A percentile compares a stretch with the other conserved stretches of the same genome.
phyloP scores from a whole-genome alignment of 2,797 vertebrate genomes.

The Chrosomus eos region DNA sequence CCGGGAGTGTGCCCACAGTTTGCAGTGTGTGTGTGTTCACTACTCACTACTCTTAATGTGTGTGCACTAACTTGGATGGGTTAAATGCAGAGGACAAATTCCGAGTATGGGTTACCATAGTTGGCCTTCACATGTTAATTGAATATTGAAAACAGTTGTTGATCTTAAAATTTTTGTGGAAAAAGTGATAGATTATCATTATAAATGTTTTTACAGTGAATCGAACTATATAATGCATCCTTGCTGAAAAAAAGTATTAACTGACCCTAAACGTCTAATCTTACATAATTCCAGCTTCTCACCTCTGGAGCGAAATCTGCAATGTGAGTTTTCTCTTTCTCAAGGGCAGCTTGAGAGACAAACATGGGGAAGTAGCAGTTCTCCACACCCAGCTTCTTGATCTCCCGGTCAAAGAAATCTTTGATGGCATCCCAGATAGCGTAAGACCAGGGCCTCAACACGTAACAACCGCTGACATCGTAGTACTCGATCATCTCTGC shows the following conservation, averaged over 20 bases:
- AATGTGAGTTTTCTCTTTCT: conserved; percentile 93
- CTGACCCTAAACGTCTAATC: neutral
- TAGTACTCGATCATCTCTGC: conserved; percentile 99
- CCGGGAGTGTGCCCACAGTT: no score
- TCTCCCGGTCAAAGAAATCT: conserved; percentile 92
- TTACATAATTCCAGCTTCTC: conserved; percentile 39
- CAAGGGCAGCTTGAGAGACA: conserved; percentile 93
- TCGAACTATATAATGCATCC: neutral
- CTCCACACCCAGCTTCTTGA: conserved; percentile 96
- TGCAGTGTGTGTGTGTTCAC: no score
- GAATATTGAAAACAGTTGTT: neutral
- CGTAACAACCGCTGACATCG: conserved; percentile 96
- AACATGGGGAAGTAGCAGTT: conserved; percentile 99
- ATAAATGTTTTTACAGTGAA: neutral
- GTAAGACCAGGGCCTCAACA: conserved; percentile 94
- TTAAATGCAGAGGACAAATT: no score
- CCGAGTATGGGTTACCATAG: no score
- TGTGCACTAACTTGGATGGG: no score
- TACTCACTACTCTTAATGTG: no score
- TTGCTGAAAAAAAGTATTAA: neutral
- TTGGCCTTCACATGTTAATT: no score
- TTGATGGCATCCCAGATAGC: conserved; percentile 94
- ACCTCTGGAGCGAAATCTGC: conserved; percentile 98
- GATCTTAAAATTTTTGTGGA: neutral
- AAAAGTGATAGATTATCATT: neutral